Evolutionary conservation across 2,797 vertebrate genomes (phyloP), one percentile per base, ranked within the genome.

Genomic region (Huso huso): DNA sequence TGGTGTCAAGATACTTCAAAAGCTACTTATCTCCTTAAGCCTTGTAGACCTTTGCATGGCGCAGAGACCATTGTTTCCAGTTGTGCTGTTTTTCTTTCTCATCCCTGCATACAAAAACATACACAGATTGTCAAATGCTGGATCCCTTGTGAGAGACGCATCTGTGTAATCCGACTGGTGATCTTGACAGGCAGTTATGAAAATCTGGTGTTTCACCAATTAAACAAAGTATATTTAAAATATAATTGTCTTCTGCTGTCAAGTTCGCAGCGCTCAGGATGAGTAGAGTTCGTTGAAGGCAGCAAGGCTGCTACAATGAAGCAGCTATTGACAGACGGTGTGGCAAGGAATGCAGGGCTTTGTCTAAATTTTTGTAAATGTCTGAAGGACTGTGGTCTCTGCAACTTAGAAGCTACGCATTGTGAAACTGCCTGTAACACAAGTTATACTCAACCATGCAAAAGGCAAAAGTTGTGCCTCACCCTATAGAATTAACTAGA

Each of bases 221-320:
- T 66, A 66, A 66, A 69, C 52, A 49, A 51, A 66, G 12, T 37
- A 9, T 12, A 65, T 62, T 62, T 61, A 49, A 49, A 66, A 61
- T 57, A 60, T n/a, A 18, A 62, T 70, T 62, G 66, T 50, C 23
- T 48, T 60, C 15, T 55, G 13, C 57, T 57, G 51, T 62, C 51
- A 62, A 50, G 18, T 9, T 11, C 12, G 48, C 50, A 13, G 50
- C 49, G 55, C 51, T 52, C 9, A 49, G n/a, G 63, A 59, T 69
- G 51, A 65, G 50, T 1, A 15, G 5, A 12, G 10, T 51, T 48
- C 18, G 51, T 49, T 69, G 59, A 65, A 18, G 10, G 55, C 18
- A 51, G 9, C 13, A n/a, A 50, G 18, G 51, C 8, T 6, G 15
- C 6, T 49, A 49, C 12, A 7, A 15, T 8, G 64, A 59, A 59